Evolutionary conservation across 2,888 invertebrate species (phyloP), one percentile per base, ranked within the genome.

Genomic region (Agrilus cyanescens): DNA sequence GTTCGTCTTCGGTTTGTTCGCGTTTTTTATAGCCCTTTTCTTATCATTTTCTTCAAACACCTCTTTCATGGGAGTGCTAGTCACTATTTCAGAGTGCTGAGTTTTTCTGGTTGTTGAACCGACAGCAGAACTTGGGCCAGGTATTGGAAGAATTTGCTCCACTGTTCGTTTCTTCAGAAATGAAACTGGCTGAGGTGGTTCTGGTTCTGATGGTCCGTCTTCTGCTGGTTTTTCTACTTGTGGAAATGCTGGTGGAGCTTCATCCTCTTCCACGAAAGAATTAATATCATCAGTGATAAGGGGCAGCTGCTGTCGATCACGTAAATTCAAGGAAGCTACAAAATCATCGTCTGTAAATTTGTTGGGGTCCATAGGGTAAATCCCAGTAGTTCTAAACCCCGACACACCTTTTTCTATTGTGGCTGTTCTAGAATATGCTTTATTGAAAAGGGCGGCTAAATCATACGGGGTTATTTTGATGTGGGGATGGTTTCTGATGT

Each of bases 401-500:
- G 44, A 48, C 33, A 46, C 37, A 38, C 42, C 47, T 43, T 47
- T 47, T 8, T 41, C 44, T 38, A 49, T 39, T 30, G 47, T 44
- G 39, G 48, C 45, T 38, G 35, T 20, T 25, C 25, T 39, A 5
- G 20, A 30, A 18, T 40, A 50, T 18, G 47, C 44, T 41, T 44
- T 37, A 34, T 50, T 47, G 16, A 49, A 50, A 32, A 49, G 41
- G 37, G 38, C 31, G 42, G 49, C 46, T 14, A 50, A 32, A 30
- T 49, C 45, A 12, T 50, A 49, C 8, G 41, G 37, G 16, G 45
- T 43, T 38, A 49, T 51, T 38, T 40, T 47, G 32, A 49, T 40
- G 32, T 44, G 46, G 30, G 41, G 44, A 40, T 44, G 44, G 14
- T 15, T 42, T 39, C 43, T 41, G 31, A 47, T 39, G 40, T 45